Evolutionary conservation across 2,797 vertebrate genomes (phyloP), one percentile per base, ranked within the genome.

Genomic region (Takifugu rubripes): DNA sequence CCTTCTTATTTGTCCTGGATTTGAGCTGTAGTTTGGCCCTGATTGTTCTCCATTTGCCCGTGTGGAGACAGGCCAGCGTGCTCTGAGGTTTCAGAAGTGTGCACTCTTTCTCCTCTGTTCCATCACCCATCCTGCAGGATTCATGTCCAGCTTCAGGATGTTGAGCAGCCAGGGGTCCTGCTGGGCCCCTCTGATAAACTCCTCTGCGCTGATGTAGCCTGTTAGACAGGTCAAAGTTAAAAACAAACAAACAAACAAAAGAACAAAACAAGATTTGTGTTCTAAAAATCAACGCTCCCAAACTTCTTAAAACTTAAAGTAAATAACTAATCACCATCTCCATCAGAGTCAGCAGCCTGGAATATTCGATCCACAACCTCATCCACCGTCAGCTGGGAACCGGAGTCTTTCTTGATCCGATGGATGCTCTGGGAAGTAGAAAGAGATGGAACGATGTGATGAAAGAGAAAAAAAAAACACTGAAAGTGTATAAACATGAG

Each of bases 91-190:
- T 88, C 56, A 91, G 61, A 90, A 91, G 54, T 85, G 72, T 31
- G 87, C 84, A 9, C 90, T 90, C 65, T 70, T 87, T 44, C 89
- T 84, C 53, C 87, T 84, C 69, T 90, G 86, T 11, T 91, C 88
- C 47, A 88, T 42, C 31, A 92, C 61, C 90, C 91, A 92, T 16
- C 67, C 61, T 3, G 82, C 82, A 1, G 89, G 90, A 61, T 90
- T 90, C 75, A 91, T 84, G 69, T 92, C 90, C 76, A 92, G 24
- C 51, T 88, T 83, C 36, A 92, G 42, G 87, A 92, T 89, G 71
- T 78, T 90, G 27, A 89, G 83, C 52, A 93, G 81, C 90, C 90
- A 92, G 0, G 81, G 81, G 70, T 92, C 90, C 64, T 82, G 77
- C 70, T 87, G 76, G 0, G 90, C 87, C 0, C 92, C 91, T 70